phyloP scores from a whole-genome alignment of 2,888 invertebrate genomes.

The Agrilus mali region DNA sequence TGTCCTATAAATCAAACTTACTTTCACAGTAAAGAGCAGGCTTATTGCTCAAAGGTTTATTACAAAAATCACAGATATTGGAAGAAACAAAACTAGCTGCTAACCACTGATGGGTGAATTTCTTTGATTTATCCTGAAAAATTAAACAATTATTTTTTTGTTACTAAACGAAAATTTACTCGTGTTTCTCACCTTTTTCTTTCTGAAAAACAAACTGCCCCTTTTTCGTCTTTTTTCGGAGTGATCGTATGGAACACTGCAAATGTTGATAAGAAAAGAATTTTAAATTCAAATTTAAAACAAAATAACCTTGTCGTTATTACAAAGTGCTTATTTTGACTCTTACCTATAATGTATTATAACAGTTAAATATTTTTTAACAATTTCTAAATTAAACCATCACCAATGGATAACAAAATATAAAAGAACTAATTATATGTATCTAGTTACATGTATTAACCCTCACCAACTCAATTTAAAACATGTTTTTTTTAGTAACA shows the following conservation, averaged over 20 bases:
- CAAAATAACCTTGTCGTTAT: neutral
- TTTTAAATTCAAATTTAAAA: neutral
- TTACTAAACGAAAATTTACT: too few species aligned
- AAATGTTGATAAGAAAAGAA: constrained; percentile 11
- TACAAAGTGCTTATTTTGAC: neutral
- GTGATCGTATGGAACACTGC: constrained; percentile 52
- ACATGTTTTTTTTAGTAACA: too few species aligned
- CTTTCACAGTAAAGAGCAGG: constrained; percentile 76
- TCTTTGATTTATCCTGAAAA: constrained; percentile 62
- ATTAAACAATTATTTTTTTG: neutral
- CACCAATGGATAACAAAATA: too few species aligned
- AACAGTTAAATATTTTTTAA: too few species aligned
- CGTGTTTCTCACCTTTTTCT: constrained; percentile 56
- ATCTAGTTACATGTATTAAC: too few species aligned
- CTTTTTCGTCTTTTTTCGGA: constrained; percentile 78
- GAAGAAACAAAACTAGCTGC: constrained; percentile 50
- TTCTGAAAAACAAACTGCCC: constrained; percentile 82
- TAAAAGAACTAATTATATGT: too few species aligned
- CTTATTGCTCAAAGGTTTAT: constrained; percentile 64
- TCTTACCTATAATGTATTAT: neutral
- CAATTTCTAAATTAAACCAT: too few species aligned
- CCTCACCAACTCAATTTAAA: too few species aligned
- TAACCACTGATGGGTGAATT: constrained; percentile 63
- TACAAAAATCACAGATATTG: constrained; percentile 65
- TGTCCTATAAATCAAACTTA: constrained; percentile 34